Evolutionary conservation across 1,140 invertebrate species (phyloP).

Genomic region (Contarinia nasturtii): DNA sequence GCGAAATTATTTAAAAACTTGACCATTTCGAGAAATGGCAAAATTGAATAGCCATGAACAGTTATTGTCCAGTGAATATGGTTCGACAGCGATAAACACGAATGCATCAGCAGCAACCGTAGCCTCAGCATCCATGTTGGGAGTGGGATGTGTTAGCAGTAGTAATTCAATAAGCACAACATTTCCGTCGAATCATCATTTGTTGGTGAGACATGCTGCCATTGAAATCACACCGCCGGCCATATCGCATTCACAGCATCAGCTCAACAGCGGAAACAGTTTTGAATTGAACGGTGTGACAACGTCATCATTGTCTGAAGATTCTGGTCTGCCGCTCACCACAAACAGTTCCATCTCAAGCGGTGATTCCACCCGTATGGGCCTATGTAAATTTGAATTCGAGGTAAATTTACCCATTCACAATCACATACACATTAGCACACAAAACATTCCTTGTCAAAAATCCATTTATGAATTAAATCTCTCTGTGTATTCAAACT

Average conservation of each 20-base stretch:
- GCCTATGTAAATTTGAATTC: constrained; percentile 25
- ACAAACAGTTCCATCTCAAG: constrained; percentile 35
- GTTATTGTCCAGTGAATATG: background rate
- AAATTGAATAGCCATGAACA: background rate
- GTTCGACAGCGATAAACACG: background rate
- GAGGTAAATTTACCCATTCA: constrained; percentile 22
- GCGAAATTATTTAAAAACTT: background rate
- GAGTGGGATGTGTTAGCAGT: constrained; percentile 9
- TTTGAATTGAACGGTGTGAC: constrained; percentile 21
- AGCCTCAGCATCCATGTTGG: background rate
- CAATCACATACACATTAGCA: background rate
- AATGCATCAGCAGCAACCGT: background rate
- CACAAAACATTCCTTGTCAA: constrained; percentile 1
- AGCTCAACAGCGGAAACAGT: constrained; percentile 18
- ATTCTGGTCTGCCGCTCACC: constrained; percentile 29
- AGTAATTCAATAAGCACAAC: background rate
- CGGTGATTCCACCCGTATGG: constrained; percentile 27
- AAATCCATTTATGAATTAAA: background rate
- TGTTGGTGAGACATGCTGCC: no score
- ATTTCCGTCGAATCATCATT: no score
- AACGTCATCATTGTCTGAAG: constrained; percentile 25
- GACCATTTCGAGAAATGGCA: background rate
- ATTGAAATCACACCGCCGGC: no score
- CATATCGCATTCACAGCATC: background rate
- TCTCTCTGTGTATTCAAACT: constrained; percentile 5